A percentile compares a stretch with the other conserved stretches of the same genome.
Conservation (phyloP, 1,140 invertebrate genomes). For the Sitobion miscanthi region DNA sequence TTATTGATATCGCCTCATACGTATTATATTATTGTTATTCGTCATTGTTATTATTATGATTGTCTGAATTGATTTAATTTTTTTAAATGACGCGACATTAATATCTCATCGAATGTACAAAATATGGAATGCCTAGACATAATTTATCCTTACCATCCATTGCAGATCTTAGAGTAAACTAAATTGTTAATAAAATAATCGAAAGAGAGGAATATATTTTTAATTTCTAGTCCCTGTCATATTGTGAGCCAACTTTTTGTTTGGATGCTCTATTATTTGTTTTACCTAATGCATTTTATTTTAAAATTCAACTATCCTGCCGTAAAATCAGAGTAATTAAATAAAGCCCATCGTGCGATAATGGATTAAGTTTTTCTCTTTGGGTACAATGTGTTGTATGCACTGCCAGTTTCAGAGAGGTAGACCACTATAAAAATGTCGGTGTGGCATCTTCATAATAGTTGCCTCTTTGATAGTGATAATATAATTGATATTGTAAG, state of each 20-base stretch:
- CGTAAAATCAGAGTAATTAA: too few relatives aligned
- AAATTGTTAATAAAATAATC: not conserved
- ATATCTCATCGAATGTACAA: not conserved
- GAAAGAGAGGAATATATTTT: not conserved
- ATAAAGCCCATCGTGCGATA: not conserved
- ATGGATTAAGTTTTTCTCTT: too few relatives aligned
- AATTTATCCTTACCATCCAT: not conserved
- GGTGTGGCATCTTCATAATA: not conserved
- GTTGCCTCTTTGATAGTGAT: not conserved
- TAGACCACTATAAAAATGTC: too few relatives aligned
- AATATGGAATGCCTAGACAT: not conserved
- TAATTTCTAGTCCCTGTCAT: not conserved
- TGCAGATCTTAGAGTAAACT: not conserved
- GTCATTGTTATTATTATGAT: not conserved
- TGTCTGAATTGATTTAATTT: not conserved
- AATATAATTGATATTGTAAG: not conserved
- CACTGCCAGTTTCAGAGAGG: too few relatives aligned
- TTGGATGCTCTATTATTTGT: not conserved
- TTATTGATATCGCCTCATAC: too few relatives aligned
- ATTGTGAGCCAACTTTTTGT: not conserved
- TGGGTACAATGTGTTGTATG: too few relatives aligned
- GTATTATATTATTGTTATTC: not conserved
- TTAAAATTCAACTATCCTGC: not conserved
- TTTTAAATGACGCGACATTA: not conserved
- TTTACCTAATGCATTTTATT: not conserved